Conservation (phyloP, 2,113 vertebrate species). For the Pleuronectes platessa region DNA sequence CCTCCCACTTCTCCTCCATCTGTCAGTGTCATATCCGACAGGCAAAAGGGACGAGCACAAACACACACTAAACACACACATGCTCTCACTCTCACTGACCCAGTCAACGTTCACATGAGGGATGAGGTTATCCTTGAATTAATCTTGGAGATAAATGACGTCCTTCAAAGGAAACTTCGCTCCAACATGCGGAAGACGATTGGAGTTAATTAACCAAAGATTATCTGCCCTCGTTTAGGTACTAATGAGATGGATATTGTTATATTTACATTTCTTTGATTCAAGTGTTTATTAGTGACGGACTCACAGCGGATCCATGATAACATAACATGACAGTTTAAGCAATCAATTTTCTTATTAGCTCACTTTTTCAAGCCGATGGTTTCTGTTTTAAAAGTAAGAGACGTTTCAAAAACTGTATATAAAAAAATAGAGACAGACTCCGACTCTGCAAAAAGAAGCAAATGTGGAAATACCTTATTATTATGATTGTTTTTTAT, state of each 20-base stretch:
- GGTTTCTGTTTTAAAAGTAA: too few species aligned
- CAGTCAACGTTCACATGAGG: conserved; percentile 35
- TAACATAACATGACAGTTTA: neutral
- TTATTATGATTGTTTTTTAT: too few species aligned
- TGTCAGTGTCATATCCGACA: conserved; percentile 77
- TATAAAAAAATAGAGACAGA: too few species aligned
- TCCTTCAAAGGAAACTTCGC: conserved; percentile 30
- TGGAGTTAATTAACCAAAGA: conserved; percentile 35
- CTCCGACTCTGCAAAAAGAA: neutral
- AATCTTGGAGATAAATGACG: conserved; percentile 26
- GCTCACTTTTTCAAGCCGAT: neutral
- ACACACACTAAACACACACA: conserved; percentile 34
- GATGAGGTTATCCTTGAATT: conserved; percentile 45
- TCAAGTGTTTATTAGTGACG: neutral
- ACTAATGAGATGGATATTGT: neutral
- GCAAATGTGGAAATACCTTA: neutral
- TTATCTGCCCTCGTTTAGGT: neutral
- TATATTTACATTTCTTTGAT: neutral
- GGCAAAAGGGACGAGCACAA: conserved; percentile 57
- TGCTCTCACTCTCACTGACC: conserved; percentile 26
- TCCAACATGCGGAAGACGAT: conserved; percentile 7
- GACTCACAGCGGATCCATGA: neutral
- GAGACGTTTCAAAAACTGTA: neutral
- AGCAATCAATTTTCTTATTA: neutral
- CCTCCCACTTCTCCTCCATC: conserved; percentile 79